Conservation (phyloP, 2,113 vertebrate genomes). For the Phocoena phocoena region DNA sequence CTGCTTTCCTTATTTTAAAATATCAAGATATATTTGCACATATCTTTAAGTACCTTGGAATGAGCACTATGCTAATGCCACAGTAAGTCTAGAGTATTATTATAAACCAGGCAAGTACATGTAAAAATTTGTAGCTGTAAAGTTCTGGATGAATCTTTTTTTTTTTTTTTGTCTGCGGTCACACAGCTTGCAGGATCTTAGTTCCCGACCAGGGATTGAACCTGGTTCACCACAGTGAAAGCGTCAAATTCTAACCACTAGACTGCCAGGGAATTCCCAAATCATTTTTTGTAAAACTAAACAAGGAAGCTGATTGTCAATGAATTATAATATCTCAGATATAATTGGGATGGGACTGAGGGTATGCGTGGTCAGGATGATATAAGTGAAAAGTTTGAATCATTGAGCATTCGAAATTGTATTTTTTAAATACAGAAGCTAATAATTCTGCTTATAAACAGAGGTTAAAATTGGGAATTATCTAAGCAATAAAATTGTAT, state of each 20-base stretch:
- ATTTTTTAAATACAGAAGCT: neutral
- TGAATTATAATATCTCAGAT: neutral
- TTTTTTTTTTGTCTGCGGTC: neutral
- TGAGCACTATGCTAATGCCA: neutral
- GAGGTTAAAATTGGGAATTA: neutral
- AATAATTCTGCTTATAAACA: constrained; percentile 28
- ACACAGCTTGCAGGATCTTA: neutral
- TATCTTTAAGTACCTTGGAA: neutral
- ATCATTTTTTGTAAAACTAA: constrained; percentile 8
- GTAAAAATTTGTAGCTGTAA: neutral
- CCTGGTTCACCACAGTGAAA: neutral
- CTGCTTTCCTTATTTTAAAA: neutral
- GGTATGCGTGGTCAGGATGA: neutral
- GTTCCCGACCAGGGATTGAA: neutral
- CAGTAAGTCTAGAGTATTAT: neutral
- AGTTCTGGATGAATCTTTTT: neutral
- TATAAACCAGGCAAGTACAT: neutral
- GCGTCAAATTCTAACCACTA: neutral
- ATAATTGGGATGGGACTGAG: neutral
- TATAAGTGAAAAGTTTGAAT: neutral
- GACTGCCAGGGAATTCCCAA: neutral
- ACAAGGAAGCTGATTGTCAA: neutral
- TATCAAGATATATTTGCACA: neutral
- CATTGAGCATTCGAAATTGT: neutral
- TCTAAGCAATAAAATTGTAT: neutral